Evolutionary conservation across 2,797 vertebrate species (phyloP).

Genomic region (Oophaga sylvatica): DNA sequence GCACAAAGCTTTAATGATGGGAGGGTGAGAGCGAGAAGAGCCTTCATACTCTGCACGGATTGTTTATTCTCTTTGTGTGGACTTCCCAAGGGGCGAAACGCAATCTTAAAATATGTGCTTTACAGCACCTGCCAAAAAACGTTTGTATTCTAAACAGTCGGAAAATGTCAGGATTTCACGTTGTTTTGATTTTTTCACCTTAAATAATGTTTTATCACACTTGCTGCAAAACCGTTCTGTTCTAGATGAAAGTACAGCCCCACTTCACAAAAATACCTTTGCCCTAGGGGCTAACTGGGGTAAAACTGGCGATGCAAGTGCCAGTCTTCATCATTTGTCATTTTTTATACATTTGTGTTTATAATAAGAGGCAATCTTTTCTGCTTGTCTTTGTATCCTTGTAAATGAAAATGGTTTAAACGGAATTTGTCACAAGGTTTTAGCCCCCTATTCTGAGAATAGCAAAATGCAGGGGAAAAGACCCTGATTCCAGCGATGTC

Average conservation of each 20-base stretch:
- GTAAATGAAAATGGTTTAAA: too few relatives aligned
- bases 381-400: background rate
- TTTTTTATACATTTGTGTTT: background rate
- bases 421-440: too few relatives aligned
- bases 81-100: background rate
- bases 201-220: conserved; percentile 13
- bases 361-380: background rate
- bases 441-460: too few relatives aligned
- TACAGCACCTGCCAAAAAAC: conserved; percentile 35
- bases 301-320: background rate
- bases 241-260: conserved; percentile 20
- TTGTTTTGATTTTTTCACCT: conserved; percentile 8
- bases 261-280: conserved; percentile 8
- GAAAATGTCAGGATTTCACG: conserved; percentile 34
- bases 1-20: conserved; percentile 7
- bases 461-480: too few relatives aligned
- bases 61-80: conserved; percentile 42
- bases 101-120: conserved; percentile 44
- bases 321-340: background rate
- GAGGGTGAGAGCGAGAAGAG: background rate
- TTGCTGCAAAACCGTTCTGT: background rate
- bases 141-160: conserved; percentile 24
- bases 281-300: background rate
- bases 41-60: conserved; percentile 20
- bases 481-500: too few relatives aligned